Evolutionary conservation across 2,797 vertebrate species (phyloP), one percentile per base, ranked within the genome.

Genomic region (Momotus momota): DNA sequence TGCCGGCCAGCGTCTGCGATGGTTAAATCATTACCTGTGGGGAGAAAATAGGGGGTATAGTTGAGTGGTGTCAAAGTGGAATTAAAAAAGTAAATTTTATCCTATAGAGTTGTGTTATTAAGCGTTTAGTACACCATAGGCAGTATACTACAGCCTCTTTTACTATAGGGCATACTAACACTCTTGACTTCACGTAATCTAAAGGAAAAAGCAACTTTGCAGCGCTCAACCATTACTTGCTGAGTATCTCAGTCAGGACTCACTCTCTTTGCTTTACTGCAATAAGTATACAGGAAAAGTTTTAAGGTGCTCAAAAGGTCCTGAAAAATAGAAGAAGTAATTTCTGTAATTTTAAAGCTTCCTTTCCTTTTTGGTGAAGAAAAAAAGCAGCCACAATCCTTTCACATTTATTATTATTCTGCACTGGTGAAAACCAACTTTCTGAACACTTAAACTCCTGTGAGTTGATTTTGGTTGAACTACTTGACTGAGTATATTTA

Each of bases 1-100:
- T 98, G 99, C 57, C 78, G 98, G 49, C 97, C 93, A 46, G 98
- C 98, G 89, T 99, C 99, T 18, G 81, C 54, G 52, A 99, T 97
- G 2, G 97, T 97, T 21, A 97, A 71, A 19, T 86, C 77, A n/a
- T 95, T 85, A 97, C 94, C 94, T 99, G 98, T 97, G 93, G 61
- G 93, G 79, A 94, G 67, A 95, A 80, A 74, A 96, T 10, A 57
- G 15, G 91, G 93, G 41, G 48, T 46, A n/a, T 38, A 85, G 62
- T 31, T 90, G 26, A 94, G 29, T 38, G 69, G 10, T 2, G 1
- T 43, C 20, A 21, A 57, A 64, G 58, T 12, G 45, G 8, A 5
- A 0, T 52, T 81, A 22, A 13, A 93, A 80, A 51, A 15, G 9
- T 60, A 57, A 41, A 21, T 65, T 77, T 70, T 43, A 0, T 70